Conservation (phyloP, 2,113 vertebrate species). For the Megalops atlanticus region DNA sequence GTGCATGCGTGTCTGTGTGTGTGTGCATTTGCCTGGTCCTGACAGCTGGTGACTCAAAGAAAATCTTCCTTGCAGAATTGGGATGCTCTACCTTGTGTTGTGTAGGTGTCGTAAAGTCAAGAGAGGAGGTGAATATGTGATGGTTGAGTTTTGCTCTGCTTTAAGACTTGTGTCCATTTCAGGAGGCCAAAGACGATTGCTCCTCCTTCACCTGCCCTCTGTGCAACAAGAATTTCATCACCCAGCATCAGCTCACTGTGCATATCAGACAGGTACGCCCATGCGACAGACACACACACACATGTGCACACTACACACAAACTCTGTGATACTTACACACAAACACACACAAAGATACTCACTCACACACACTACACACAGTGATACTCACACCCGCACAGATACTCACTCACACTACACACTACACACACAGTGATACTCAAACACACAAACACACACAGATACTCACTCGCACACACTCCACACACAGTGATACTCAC, state of each 20-base stretch:
- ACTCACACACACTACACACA: no score
- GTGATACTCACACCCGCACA: no score
- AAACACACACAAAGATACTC: neutral
- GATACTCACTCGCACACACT: no score
- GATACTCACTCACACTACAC: no score
- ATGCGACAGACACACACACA: neutral
- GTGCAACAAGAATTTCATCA: conserved; percentile 89
- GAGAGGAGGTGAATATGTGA: neutral
- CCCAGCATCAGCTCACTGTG: conserved; percentile 95
- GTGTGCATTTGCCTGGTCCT: neutral
- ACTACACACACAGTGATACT: no score
- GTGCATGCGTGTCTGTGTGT: no score
- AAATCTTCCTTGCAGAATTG: no score
- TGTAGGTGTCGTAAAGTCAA: no score
- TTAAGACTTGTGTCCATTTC: conserved; percentile 12
- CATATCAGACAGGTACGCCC: conserved; percentile 91
- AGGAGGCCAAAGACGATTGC: conserved; percentile 93
- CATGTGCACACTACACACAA: neutral
- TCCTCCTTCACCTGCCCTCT: conserved; percentile 86
- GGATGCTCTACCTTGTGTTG: no score
- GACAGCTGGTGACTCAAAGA: neutral
- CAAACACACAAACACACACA: no score
- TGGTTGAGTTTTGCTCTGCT: neutral
- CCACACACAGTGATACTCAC: no score
- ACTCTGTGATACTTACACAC: no score